Base-by-base conservation (phyloP, 2,113 vertebrate species). In the Odontophorus gujanensis region DNA sequence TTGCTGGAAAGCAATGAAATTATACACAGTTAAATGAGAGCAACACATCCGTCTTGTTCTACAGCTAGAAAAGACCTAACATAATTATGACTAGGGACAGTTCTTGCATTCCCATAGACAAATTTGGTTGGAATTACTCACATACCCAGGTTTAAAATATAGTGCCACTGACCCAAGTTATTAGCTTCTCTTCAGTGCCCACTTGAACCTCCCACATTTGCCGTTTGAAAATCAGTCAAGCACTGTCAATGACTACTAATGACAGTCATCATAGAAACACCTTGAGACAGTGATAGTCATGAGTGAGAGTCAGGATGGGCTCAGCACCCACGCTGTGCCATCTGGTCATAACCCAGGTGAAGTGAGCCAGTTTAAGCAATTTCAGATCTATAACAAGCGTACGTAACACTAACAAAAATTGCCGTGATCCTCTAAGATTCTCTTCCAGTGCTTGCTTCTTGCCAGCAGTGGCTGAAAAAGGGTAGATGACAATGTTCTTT, bases 241-340 rank as follows among this genome's bases (percentile, higher is more conserved):
- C 63, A 18, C 28, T 45, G 40, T 3, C 63, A 13, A 4, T 14
- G 59, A 7, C 38, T 17, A 25, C 7, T 40, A 2, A 6, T 19
- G 68, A 13, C 9, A 32, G 7, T 22, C 8, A 12, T 67, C 61
- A 15, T 1, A 1, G 42, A 74, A 66, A 42, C 5, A 5, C 3
- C 66, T 68, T 51, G 15, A 24, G 42, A 26, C 32, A 73, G 59
- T 0, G 1, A 34, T 0, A 6, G 32, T 6, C 71, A 50, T 2
- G 6, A 4, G 34, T 8, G 28, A 43, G 26, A 30, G n/a, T 18
- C 57, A 63, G 57, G 34, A 72, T 0, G 0, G 24, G 58, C 38
- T 76, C 76, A 68, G 57, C 21, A 65, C 17, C 22, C 2, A 4
- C 1, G 3, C 65, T 47, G 13, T 45, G 42, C 11, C 61, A 53